Base-by-base conservation (phyloP, 1,140 invertebrate species). In the Zaprionus inermis region DNA sequence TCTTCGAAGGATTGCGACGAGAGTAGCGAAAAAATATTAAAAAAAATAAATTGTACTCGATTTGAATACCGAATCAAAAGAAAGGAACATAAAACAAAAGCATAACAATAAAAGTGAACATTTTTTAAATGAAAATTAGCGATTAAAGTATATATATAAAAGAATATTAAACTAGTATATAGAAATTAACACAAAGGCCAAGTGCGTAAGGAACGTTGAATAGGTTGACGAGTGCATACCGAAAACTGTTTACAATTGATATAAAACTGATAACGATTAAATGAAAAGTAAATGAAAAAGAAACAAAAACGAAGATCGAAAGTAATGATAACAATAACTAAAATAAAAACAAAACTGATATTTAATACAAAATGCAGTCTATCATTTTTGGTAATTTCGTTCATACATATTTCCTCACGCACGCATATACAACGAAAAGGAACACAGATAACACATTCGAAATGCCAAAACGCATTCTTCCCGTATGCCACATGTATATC, bases 321-420 rank as follows among this genome's bases (percentile, higher is more conserved):
- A 84, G 78, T 86, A 85, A 88, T 75, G 75, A 72, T 82, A 88
- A 71, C 74, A 88, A 85, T 78, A 85, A 86, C 64, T 76, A 82
- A 82, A 86, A 85, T 79, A 84, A 86, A 86, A 88, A 73, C 69
- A 65, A 88, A 86, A 83, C 79, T 86, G 79, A 86, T 86, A 86
- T 86, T 86, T 88, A 86, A 86, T 86, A 86, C 79, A 88, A 88
- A 69, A 61, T 49, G 61, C 72, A 73, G 81, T 83, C 64, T 83
- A 80, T 83, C 77, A 85, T 85, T 84, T 82, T 72, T 58, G 32
- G 32, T 41, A 64, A 52, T 30, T 16, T 34, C 54, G 68, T 71
- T 44, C n/a, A 34, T 32, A 65, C 18, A 64, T n/a, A n/a, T 34
- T 7, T 36, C 7, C 58, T 44, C 58, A 66, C 34, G 46, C 54